Evolutionary conservation across 2,113 vertebrate genomes (phyloP), one percentile per base, ranked within the genome.

Genomic region (Cololabis saira): DNA sequence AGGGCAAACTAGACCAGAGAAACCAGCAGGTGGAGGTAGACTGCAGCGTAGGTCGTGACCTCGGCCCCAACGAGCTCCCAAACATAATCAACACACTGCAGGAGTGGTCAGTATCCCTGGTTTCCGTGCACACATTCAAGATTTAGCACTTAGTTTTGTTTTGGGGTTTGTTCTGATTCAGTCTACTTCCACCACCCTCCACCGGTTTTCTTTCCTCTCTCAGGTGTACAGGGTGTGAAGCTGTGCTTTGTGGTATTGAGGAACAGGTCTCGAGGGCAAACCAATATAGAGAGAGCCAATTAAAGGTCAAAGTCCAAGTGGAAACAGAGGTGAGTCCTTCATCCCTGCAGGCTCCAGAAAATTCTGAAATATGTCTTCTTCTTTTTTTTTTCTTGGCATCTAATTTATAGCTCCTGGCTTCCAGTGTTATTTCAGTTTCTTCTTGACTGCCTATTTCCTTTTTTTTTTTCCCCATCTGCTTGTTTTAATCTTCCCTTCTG

Each of bases 11-110:
- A 89, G 98, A 99, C 88, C 98, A 99, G 87, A 94, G 97, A 81
- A 99, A 98, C 87, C 98, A 98, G 84, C 93, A 98, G 89, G 93
- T 99, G 63, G 98, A 99, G 89, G 97, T 99, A 19, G 97, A 99
- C 90, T 97, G 95, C 92, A 97, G 96, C 76, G 96, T 98, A 22
- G 96, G 97, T 42, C 93, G 97, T 19, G 97, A 99, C 90, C 95
- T 99, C 74, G 96, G 96, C 51, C 94, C 95, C 88, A 96, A 95
- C 61, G 97, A 99, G 87, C 95, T 98, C 49, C 96, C 95, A 51
- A 95, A 95, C 93, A 98, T 99, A 63, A 90, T 94, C 67, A 95
- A 94, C 85, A 99, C 97, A 1, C 93, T 99, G 80, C 97, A 98
- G 89, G 96, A 99, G 87, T 99, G 97, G 97, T 99, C 85, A 93